These are phyloP conservation scores for Sardina pilchardus DNA, from an alignment of 2,113 vertebrate genomes.

Conservation along the genomic window DNA sequence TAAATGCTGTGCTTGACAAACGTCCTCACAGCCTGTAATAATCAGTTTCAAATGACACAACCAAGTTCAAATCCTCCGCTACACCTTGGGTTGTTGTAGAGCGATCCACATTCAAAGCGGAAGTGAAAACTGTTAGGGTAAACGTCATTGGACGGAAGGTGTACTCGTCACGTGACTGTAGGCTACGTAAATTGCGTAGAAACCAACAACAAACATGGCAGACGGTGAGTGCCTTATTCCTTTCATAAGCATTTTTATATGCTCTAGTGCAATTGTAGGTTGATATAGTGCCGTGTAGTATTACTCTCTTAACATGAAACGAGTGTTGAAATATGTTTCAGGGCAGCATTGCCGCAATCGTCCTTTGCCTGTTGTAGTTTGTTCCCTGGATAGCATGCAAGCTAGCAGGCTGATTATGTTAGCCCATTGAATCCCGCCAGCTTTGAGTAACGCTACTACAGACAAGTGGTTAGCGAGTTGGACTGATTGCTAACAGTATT, in stretches of 20 bases:
- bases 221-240: conserved; percentile 68
- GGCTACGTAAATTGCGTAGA: conserved; percentile 45
- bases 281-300: not conserved
- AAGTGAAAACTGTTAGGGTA: not conserved
- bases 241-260: not conserved
- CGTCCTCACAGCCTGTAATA: not conserved
- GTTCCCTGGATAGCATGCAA: not conserved
- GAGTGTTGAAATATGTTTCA: not conserved
- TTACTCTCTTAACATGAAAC: not conserved
- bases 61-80: conserved; percentile 13
- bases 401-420: conserved; percentile 24
- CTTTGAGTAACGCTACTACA: not conserved
- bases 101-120: not conserved
- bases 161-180: not conserved
- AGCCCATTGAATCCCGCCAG: conserved; percentile 46
- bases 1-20: not conserved
- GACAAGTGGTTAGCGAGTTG: not conserved
- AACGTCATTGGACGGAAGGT: not conserved
- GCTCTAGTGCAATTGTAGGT: not conserved
- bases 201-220: conserved; percentile 78
- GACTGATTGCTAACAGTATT: not conserved
- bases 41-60: not conserved
- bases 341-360: not conserved
- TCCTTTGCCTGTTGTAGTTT: not conserved
- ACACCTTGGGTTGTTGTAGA: not conserved